These are phyloP conservation scores for Erebia epiphron DNA, from an alignment of 2,888 invertebrate species.

Conservation along the genomic window DNA sequence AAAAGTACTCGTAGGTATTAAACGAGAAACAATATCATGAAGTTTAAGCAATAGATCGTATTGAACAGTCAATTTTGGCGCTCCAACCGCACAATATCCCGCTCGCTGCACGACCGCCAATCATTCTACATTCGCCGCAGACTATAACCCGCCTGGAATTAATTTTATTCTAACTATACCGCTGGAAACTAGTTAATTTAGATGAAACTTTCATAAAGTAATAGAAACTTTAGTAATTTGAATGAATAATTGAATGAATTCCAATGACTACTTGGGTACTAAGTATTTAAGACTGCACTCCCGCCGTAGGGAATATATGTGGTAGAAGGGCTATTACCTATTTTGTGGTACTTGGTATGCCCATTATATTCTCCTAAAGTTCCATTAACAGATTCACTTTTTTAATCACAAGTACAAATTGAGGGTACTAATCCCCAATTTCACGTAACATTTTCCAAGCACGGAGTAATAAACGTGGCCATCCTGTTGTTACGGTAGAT, in stretches of 20 bases:
- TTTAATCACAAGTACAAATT: constrained; percentile 3
- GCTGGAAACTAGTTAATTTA: no score
- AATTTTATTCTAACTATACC: no score
- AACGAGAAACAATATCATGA: no score
- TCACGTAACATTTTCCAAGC: background rate
- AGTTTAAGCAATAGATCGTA: no score
- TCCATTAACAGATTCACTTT: background rate
- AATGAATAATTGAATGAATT: no score
- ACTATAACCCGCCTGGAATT: no score
- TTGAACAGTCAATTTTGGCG: background rate
- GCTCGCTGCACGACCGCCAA: background rate
- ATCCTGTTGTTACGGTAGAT: constrained; percentile 4
- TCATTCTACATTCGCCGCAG: constrained; percentile 11
- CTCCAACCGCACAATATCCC: background rate
- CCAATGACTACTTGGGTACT: background rate
- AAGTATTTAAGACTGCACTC: background rate
- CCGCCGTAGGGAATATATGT: no score
- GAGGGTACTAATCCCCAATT: constrained; percentile 1
- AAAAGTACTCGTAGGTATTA: no score
- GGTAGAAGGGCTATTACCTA: no score
- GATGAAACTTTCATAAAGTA: no score
- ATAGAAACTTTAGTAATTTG: no score
- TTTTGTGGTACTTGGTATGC: no score
- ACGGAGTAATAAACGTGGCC: background rate
- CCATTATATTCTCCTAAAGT: background rate